A percentile compares a stretch with the other conserved stretches of the same genome.
Evolutionary conservation across 2,113 vertebrate species (phyloP).

Genomic region (Siniperca knerii): DNA sequence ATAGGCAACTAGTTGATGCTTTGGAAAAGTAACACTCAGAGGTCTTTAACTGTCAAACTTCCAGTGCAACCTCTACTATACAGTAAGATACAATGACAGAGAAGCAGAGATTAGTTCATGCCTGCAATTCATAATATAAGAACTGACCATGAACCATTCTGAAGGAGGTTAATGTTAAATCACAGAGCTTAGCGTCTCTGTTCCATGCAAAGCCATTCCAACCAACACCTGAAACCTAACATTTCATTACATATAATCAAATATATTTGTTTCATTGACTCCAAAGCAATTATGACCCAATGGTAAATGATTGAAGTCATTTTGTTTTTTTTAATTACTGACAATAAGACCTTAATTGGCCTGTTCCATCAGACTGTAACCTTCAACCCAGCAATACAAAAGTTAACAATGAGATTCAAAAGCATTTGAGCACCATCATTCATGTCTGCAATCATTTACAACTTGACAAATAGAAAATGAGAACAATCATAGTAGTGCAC

Average conservation of each 20-base stretch:
- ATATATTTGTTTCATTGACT: not conserved
- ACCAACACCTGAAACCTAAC: conserved; percentile 15
- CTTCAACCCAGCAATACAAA: not conserved
- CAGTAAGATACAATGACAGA: conserved; percentile 42
- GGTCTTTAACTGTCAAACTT: not conserved
- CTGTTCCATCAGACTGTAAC: not conserved
- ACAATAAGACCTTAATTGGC: not conserved
- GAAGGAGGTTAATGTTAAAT: conserved; percentile 62
- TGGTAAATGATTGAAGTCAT: not conserved
- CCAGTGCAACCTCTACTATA: conserved; percentile 65
- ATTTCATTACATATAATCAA: conserved; percentile 9
- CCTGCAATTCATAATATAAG: conserved; percentile 87
- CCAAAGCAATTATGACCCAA: not conserved
- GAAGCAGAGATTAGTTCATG: conserved; percentile 92
- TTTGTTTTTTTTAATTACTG: not conserved
- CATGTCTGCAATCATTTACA: conserved; percentile 1
- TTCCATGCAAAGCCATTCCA: conserved; percentile 72
- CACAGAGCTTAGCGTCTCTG: conserved; percentile 51
- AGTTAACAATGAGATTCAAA: not conserved
- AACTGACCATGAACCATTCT: conserved; percentile 83
- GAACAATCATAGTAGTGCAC: not conserved
- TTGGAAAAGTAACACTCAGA: not conserved
- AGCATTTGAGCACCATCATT: not conserved
- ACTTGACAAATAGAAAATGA: not conserved
- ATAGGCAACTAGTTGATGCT: conserved; percentile 40